These are phyloP conservation scores for Eupithecia subumbrata DNA, from an alignment of 2,888 invertebrate genomes.

Conservation along the genomic window DNA sequence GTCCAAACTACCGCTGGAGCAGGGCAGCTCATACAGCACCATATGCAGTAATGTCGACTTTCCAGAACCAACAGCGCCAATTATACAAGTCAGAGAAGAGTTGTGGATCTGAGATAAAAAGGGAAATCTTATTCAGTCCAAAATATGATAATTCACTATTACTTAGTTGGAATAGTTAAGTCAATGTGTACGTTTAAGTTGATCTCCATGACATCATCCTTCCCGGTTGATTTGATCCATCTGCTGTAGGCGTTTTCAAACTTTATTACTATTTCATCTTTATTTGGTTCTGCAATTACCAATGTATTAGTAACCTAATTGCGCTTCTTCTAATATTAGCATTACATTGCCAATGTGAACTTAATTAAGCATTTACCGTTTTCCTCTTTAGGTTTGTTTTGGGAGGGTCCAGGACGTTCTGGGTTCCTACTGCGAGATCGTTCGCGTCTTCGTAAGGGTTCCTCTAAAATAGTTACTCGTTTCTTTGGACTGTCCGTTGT, in stretches of 20 bases:
- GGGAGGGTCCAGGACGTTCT: slow-evolving; percentile 58
- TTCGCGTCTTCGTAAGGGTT: slow-evolving; percentile 26
- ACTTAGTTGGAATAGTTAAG: not conserved
- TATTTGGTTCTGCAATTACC: slow-evolving; percentile 46
- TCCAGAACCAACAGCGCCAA: slow-evolving; percentile 85
- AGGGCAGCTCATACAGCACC: slow-evolving; percentile 89
- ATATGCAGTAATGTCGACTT: slow-evolving; percentile 86
- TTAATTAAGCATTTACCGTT: not conserved
- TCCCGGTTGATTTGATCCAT: slow-evolving; percentile 75
- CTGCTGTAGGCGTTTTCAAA: slow-evolving; percentile 77
- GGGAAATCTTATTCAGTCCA: not conserved
- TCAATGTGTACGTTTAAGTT: slow-evolving; percentile 65
- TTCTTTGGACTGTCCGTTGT: slow-evolving; percentile 57
- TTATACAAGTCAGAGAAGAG: slow-evolving; percentile 84
- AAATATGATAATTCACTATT: not conserved
- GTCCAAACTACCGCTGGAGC: slow-evolving; percentile 84
- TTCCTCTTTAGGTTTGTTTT: slow-evolving; percentile 48
- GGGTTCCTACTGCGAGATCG: slow-evolving; percentile 24
- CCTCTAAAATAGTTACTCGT: slow-evolving; percentile 62
- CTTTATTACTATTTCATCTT: slow-evolving; percentile 57
- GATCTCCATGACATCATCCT: slow-evolving; percentile 75
- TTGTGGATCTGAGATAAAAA: slow-evolving; percentile 54
- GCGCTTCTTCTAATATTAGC: not conserved
- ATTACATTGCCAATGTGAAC: not conserved
- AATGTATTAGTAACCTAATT: not conserved